Conservation (phyloP, 1,140 invertebrate species). For the Drosophila kurseongensis region DNA sequence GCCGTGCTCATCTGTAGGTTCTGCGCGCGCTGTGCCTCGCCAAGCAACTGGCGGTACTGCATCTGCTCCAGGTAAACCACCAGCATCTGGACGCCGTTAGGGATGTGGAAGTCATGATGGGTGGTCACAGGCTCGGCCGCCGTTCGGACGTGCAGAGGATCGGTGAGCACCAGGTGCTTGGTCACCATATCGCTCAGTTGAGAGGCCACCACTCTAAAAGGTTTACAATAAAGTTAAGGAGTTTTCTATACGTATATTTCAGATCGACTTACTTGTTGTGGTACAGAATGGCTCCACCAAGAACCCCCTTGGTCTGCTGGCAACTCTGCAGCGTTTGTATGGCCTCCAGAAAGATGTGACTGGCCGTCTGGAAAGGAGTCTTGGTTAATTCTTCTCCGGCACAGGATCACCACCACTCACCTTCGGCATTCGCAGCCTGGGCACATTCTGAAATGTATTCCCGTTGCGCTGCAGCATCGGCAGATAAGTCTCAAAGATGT, state of each 20-base stretch:
- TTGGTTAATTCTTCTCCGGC: neutral
- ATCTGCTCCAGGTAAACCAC: slow-evolving; percentile 89
- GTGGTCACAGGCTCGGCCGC: slow-evolving; percentile 89
- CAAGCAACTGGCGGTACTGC: slow-evolving; percentile 86
- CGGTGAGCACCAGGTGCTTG: slow-evolving; percentile 91
- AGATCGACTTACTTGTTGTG: slow-evolving; percentile 90
- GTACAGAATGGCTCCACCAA: slow-evolving; percentile 92
- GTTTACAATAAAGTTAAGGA: neutral
- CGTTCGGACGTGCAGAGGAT: slow-evolving; percentile 92
- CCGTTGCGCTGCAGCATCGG: slow-evolving; percentile 91
- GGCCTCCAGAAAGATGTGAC: slow-evolving; percentile 92
- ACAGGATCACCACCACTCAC: slow-evolving; percentile 79
- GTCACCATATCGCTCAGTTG: slow-evolving; percentile 90
- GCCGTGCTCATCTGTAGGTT: slow-evolving; percentile 67
- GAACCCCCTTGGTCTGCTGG: slow-evolving; percentile 89
- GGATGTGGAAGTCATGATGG: slow-evolving; percentile 88
- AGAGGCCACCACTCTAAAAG: slow-evolving; percentile 90
- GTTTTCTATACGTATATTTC: neutral
- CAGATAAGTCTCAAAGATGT: slow-evolving; percentile 93
- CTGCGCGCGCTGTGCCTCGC: slow-evolving; percentile 74
- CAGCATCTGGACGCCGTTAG: slow-evolving; percentile 91
- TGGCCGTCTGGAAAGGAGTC: slow-evolving; percentile 88
- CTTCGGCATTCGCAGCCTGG: slow-evolving; percentile 91
- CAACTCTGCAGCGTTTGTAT: slow-evolving; percentile 92
- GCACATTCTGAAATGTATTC: slow-evolving; percentile 91